Conservation (phyloP, 2,113 vertebrate genomes). For the Ameiurus melas region DNA sequence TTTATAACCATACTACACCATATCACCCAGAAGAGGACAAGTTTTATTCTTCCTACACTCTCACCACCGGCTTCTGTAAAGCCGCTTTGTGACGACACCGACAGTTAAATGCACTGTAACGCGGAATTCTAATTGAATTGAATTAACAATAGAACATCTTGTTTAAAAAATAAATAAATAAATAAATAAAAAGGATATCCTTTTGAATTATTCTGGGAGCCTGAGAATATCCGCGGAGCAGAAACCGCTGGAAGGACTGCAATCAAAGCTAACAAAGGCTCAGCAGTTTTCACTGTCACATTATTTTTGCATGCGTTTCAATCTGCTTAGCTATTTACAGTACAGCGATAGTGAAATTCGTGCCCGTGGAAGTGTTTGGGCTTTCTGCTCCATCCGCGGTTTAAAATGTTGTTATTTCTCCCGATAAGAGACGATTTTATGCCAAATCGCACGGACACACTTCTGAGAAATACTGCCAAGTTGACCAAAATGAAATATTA, state of each 20-base stretch:
- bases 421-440: slow-evolving; percentile 62
- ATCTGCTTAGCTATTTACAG: slow-evolving; percentile 55
- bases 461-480: slow-evolving; percentile 55
- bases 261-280: slow-evolving; percentile 36
- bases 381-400: slow-evolving; percentile 33
- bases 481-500: slow-evolving; percentile 62
- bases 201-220: not conserved
- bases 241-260: slow-evolving; percentile 11
- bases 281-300: slow-evolving; percentile 18
- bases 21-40: no score
- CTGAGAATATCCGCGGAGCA: not conserved
- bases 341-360: slow-evolving; percentile 54
- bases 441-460: slow-evolving; percentile 63
- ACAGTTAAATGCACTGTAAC: not conserved
- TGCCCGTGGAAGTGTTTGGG: slow-evolving; percentile 60
- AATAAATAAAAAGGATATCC: not conserved
- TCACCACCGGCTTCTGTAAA: not conserved
- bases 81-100: not conserved
- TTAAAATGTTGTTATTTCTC: slow-evolving; percentile 57
- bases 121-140: not conserved
- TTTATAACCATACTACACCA: not conserved
- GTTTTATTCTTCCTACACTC: not conserved
- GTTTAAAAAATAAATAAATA: no score
- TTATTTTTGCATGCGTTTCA: slow-evolving; percentile 37
- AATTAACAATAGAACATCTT: not conserved